Conservation (phyloP, 2,888 invertebrate species). For the Cheilosia scutellata region DNA sequence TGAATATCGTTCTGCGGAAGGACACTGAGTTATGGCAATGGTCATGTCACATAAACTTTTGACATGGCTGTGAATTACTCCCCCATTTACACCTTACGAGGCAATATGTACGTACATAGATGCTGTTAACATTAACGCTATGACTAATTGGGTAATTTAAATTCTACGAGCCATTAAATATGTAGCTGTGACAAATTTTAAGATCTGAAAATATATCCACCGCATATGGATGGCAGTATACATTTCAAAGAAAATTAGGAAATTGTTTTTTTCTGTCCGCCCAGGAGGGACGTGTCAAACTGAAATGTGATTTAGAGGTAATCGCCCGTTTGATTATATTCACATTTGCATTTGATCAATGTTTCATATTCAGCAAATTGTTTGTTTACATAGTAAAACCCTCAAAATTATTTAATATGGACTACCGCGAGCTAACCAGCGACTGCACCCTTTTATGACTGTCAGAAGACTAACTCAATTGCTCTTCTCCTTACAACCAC, state of each 20-base stretch:
- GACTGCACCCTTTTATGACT: too few species aligned
- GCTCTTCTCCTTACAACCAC: too few species aligned
- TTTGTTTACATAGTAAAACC: too few species aligned
- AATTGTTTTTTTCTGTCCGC: background rate
- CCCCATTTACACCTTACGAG: conserved; percentile 38
- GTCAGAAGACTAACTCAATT: too few species aligned
- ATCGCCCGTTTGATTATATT: too few species aligned
- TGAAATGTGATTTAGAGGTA: too few species aligned
- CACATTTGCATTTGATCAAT: too few species aligned
- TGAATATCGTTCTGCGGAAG: conserved; percentile 49
- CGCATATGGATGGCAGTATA: conserved; percentile 5
- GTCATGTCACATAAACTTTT: conserved; percentile 52
- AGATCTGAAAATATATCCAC: background rate
- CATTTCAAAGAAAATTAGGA: conserved; percentile 12
- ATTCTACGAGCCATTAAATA: conserved; percentile 60
- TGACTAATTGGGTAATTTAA: conserved; percentile 66
- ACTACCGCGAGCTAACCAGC: too few species aligned
- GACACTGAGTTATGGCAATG: conserved; percentile 56
- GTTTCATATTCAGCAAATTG: too few species aligned
- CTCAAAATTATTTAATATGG: too few species aligned
- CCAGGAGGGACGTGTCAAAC: background rate
- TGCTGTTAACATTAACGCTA: conserved; percentile 10
- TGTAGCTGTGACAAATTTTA: conserved; percentile 24
- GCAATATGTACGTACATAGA: background rate
- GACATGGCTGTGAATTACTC: conserved; percentile 25